Conservation (phyloP, 2,113 vertebrate genomes). For the Sylvilagus bachmani region DNA sequence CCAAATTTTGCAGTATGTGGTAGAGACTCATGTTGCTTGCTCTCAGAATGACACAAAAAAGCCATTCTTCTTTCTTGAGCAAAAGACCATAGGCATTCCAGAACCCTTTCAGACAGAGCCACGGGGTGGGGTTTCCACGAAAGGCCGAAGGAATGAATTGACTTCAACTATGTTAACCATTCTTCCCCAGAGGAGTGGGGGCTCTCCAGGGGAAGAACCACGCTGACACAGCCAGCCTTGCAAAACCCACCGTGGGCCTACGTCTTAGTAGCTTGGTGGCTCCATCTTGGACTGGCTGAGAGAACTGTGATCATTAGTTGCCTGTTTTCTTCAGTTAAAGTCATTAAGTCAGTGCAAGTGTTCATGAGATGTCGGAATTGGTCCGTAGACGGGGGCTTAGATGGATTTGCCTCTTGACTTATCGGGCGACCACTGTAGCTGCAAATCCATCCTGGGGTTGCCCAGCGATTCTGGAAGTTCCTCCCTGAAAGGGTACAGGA, state of each 20-base stretch:
- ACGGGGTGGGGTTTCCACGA: neutral
- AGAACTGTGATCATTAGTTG: conserved; percentile 49
- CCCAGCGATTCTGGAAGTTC: neutral
- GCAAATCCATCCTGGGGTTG: neutral
- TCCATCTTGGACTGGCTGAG: neutral
- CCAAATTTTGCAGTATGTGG: conserved; percentile 61
- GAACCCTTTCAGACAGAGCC: conserved; percentile 37
- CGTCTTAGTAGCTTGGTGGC: neutral
- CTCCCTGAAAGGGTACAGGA: neutral
- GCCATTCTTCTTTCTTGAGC: conserved; percentile 55
- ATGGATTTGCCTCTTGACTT: neutral
- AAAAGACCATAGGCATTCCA: conserved; percentile 55
- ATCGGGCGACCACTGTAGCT: neutral
- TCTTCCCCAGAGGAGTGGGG: neutral
- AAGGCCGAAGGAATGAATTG: neutral
- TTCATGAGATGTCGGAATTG: neutral
- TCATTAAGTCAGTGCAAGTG: conserved; percentile 54
- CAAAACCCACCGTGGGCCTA: neutral
- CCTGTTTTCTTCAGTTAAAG: conserved; percentile 72
- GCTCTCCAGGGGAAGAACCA: neutral
- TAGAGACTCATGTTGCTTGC: conserved; percentile 54
- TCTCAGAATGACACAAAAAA: conserved; percentile 71
- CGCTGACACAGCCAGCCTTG: neutral
- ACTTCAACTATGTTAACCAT: conserved; percentile 3
- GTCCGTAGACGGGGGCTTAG: neutral